These are phyloP conservation scores for Eristalis arbustorum DNA, from an alignment of 2,888 invertebrate species.

Conservation along the genomic window DNA sequence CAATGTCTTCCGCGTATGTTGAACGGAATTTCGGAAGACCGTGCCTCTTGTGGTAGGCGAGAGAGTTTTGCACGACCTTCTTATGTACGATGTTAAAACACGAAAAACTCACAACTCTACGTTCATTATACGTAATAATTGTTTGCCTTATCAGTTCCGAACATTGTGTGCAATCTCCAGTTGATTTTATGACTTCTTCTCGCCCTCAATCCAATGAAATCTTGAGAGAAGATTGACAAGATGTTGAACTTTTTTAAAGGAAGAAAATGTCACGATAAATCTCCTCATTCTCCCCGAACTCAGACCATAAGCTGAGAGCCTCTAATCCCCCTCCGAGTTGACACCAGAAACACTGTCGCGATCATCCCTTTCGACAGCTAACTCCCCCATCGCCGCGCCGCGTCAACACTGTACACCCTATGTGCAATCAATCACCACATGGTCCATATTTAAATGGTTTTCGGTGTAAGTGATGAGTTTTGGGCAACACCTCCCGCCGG, in stretches of 20 bases:
- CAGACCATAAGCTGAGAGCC: neutral
- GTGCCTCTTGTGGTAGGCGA: too few relatives aligned
- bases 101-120: too few relatives aligned
- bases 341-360: neutral
- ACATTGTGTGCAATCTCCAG: too few relatives aligned
- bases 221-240: neutral
- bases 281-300: neutral
- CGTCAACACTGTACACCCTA: neutral
- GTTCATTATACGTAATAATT: too few relatives aligned
- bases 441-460: slow-evolving; percentile 33
- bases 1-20: too few relatives aligned
- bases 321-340: neutral
- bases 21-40: too few relatives aligned
- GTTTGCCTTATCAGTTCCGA: too few relatives aligned
- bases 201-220: neutral
- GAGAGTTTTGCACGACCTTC: too few relatives aligned
- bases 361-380: neutral
- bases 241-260: neutral
- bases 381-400: neutral
- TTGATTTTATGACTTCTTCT: too few relatives aligned
- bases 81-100: too few relatives aligned
- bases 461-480: slow-evolving; percentile 34
- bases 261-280: neutral
- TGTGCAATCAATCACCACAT: slow-evolving; percentile 24
- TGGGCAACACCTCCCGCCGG: neutral